These are phyloP conservation scores for Stenolophus ochropezus DNA, from an alignment of 2,888 invertebrate genomes.

Conservation along the genomic window DNA sequence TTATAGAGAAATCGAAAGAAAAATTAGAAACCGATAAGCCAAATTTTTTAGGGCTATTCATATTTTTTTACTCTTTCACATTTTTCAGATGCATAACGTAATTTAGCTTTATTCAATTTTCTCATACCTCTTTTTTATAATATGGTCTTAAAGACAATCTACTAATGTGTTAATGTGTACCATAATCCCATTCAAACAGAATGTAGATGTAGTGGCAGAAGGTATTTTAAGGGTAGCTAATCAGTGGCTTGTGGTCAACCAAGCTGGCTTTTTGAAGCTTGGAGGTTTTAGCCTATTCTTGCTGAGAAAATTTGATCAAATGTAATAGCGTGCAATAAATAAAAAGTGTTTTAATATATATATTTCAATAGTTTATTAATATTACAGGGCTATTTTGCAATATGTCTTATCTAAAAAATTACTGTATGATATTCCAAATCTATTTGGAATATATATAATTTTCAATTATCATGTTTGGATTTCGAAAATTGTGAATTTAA, in stretches of 20 bases:
- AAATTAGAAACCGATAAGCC: constrained; percentile 52
- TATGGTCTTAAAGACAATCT: constrained; percentile 59
- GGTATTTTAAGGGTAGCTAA: constrained; percentile 47
- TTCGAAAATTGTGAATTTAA: no score
- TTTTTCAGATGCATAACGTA: constrained; percentile 58
- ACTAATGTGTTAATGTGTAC: constrained; percentile 58
- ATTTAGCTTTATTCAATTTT: constrained; percentile 59
- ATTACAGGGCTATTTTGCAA: background rate
- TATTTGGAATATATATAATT: no score
- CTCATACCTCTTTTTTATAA: constrained; percentile 58
- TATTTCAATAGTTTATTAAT: background rate
- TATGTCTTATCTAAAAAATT: background rate
- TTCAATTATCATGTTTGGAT: no score
- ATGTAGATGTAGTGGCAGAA: constrained; percentile 49
- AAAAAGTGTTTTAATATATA: constrained; percentile 59
- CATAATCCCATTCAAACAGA: constrained; percentile 50
- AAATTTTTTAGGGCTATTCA: constrained; percentile 59
- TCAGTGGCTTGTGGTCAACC: constrained; percentile 45
- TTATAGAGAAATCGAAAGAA: constrained; percentile 15
- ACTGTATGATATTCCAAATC: background rate
- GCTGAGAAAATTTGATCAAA: constrained; percentile 57
- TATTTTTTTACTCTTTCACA: constrained; percentile 61
- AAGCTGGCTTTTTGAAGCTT: constrained; percentile 51
- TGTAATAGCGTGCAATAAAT: constrained; percentile 60
- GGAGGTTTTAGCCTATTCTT: constrained; percentile 53